These are phyloP conservation scores for Cliona cf. orientalis DNA, from an alignment of 37 sponge, comb jelly and placozoan genomes.

Conservation along the genomic window DNA sequence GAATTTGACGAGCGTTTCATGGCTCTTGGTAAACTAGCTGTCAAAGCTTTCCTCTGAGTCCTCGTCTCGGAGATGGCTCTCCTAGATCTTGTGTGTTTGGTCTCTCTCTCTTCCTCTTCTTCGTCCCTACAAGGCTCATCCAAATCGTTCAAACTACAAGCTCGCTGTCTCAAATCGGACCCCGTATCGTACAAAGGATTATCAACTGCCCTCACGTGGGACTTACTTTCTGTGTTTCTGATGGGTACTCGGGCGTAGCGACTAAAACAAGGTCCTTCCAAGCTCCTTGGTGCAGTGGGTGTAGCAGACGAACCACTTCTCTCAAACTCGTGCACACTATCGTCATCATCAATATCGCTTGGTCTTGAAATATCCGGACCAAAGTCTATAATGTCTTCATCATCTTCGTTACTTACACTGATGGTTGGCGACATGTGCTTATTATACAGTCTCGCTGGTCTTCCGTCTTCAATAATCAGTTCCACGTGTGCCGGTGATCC, in stretches of 20 bases:
- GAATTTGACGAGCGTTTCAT: too few species aligned
- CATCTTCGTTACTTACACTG: too few species aligned
- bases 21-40: not conserved
- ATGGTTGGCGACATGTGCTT: too few species aligned
- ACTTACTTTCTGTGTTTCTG: constrained; percentile 17
- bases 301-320: not conserved
- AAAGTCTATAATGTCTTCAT: too few species aligned
- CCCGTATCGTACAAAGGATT: not conserved
- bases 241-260: constrained; percentile 18
- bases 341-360: not conserved
- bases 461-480: not conserved
- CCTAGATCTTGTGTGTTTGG: too few species aligned
- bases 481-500: not conserved
- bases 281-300: not conserved
- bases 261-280: not conserved
- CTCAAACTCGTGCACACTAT: not conserved
- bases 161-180: not conserved
- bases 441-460: too few species aligned
- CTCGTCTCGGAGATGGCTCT: not conserved
- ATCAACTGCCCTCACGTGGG: not conserved
- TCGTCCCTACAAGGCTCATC: not conserved
- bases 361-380: not conserved
- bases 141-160: constrained; percentile 5
- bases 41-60: not conserved
- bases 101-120: not conserved